Evolutionary conservation across 2,797 vertebrate species (phyloP), one percentile per base, ranked within the genome.

Genomic region (Chloroceryle amazona): DNA sequence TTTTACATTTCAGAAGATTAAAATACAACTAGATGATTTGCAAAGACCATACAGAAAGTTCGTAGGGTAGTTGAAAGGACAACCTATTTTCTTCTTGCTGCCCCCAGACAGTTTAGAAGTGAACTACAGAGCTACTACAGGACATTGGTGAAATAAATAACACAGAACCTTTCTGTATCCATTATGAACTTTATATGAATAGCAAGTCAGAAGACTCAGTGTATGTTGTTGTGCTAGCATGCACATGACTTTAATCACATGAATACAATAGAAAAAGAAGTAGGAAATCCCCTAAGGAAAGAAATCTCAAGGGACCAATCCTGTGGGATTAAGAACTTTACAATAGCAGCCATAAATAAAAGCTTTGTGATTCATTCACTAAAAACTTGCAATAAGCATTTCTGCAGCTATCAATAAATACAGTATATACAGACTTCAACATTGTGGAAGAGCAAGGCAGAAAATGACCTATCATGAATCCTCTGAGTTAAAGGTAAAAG

Each of bases 371-470:
- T 67, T 93, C 3, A 66, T 58, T 83, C 47, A 61, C 9, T 25
- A 12, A 52, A 84, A 74, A 2, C 1, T 29, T 9, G 5, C 5
- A 25, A n/a, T 35, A 67, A 13, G 11, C 41, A 29, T 71, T 83
- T 91, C 44, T 75, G 20, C 31, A 94, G 46, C 29, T 66, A 23
- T 65, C 57, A 51, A 33, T 73, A 89, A 76, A 68, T 61, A 51
- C 15, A 29, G 15, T 46, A 51, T 0, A 0, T 25, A 29, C 10
- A 37, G 31, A 60, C 3, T n/a, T 28, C 3, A 54, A 11, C 18
- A 72, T 37, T 29, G 21, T 65, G 42, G 37, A 86, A 79, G 22
- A 79, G 8, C 1, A 1, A 72, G 25, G 26, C 13, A 71, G 62
- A 67, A 90, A 70, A 75, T 28, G 8, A 47, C 46, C 18, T 13